Evolutionary conservation across 1,140 invertebrate species (phyloP).

Genomic region (Agrypnia vestita): DNA sequence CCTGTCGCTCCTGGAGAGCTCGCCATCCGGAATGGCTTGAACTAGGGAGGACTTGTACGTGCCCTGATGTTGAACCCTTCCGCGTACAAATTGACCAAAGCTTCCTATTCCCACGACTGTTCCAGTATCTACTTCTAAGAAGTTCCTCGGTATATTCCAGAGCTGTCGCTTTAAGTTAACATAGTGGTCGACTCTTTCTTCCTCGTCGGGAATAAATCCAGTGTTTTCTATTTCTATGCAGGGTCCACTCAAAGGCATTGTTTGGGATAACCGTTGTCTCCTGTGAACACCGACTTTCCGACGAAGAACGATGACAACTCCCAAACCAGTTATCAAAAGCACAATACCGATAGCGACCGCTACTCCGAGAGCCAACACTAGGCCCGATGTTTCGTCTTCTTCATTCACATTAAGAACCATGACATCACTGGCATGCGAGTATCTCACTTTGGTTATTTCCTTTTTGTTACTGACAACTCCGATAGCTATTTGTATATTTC

Average conservation of each 20-base stretch:
- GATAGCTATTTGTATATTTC: constrained; percentile 81
- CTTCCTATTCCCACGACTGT: constrained; percentile 81
- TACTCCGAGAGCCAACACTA: constrained; percentile 69
- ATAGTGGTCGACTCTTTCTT: constrained; percentile 80
- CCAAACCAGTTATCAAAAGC: constrained; percentile 67
- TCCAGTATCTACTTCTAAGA: constrained; percentile 78
- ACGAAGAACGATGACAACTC: constrained; percentile 67
- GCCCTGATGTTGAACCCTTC: constrained; percentile 76
- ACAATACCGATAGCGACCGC: constrained; percentile 70
- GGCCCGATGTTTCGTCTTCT: constrained; percentile 66
- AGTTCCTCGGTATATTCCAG: constrained; percentile 81
- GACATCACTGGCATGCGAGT: constrained; percentile 75
- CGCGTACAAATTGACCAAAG: constrained; percentile 83
- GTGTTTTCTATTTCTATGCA: constrained; percentile 77
- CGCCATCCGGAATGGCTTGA: constrained; percentile 73
- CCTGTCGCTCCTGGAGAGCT: constrained; percentile 76
- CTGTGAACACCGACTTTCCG: constrained; percentile 65
- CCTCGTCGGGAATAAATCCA: constrained; percentile 82
- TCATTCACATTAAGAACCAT: constrained; percentile 69
- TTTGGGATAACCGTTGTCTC: constrained; percentile 68
- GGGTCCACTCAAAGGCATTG: constrained; percentile 71
- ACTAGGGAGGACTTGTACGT: constrained; percentile 65
- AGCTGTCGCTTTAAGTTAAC: constrained; percentile 82
- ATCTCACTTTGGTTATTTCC: constrained; percentile 77
- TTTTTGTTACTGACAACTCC: constrained; percentile 81